phyloP scores from a whole-genome alignment of 64 coral and sea anemone genomes.

The Pachyseris speciosa region DNA sequence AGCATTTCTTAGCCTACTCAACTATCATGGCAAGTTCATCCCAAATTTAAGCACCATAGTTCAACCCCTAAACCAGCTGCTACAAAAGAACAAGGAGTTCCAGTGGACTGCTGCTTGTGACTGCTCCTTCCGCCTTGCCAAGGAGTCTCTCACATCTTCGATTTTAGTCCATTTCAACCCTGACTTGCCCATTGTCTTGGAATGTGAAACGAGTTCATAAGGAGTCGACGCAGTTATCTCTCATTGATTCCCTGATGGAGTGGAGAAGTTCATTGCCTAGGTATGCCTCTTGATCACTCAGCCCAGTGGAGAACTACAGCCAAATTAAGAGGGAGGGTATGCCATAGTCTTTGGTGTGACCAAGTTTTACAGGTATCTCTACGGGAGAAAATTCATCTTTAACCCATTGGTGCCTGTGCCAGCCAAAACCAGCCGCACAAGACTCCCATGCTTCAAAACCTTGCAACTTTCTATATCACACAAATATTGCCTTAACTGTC shows the following conservation, averaged over 20 bases:
- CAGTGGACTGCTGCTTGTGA: background rate
- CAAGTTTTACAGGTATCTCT: too few relatives aligned
- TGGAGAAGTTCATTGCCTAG: slow-evolving; percentile 25
- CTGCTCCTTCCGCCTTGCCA: background rate
- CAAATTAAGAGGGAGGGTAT: slow-evolving; percentile 62
- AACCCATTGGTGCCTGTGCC: too few relatives aligned
- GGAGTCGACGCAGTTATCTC: background rate
- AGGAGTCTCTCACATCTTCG: slow-evolving; percentile 34
- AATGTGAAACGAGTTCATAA: background rate
- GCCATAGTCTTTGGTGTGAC: too few relatives aligned
- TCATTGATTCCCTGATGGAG: slow-evolving; percentile 25
- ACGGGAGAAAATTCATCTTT: too few relatives aligned
- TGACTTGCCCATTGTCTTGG: too few relatives aligned
- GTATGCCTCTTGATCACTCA: slow-evolving; percentile 45
- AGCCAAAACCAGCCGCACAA: too few relatives aligned
- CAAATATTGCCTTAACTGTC: too few relatives aligned
- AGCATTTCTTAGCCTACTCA: too few relatives aligned
- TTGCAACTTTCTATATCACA: slow-evolving; percentile 39
- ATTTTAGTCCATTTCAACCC: too few relatives aligned
- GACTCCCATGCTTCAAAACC: too few relatives aligned
- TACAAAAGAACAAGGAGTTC: too few relatives aligned
- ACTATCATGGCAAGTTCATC: too few relatives aligned
- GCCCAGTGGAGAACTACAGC: slow-evolving; percentile 12
- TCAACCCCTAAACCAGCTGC: background rate
- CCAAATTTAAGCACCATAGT: background rate